Percentiles rank a stretch among this genome's conserved stretches.
Conservation (phyloP, 2,888 invertebrate species). For the Agrenia bidenticulata region DNA sequence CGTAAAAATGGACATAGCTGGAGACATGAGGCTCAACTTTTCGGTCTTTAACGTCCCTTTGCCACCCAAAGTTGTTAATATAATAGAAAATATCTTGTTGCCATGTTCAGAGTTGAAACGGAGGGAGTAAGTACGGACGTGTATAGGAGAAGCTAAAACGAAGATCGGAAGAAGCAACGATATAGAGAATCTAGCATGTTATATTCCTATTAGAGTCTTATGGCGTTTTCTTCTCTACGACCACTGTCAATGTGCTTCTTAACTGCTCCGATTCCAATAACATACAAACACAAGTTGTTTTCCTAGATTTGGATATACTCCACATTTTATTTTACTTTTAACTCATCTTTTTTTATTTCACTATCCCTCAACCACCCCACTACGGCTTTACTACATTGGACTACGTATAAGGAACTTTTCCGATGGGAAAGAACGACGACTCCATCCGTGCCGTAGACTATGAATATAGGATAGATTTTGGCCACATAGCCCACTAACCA, state of each 20-base stretch:
- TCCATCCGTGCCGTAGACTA: neutral
- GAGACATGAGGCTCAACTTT: slow-evolving; percentile 8
- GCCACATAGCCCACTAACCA: neutral
- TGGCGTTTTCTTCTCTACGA: no score
- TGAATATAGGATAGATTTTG: neutral
- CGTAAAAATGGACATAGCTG: slow-evolving; percentile 33
- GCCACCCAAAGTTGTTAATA: neutral
- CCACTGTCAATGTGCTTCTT: slow-evolving; percentile 16
- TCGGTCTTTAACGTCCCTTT: slow-evolving; percentile 2
- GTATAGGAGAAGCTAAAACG: no score
- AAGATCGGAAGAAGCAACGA: no score
- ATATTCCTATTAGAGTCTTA: no score
- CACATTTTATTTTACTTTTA: neutral
- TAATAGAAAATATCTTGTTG: neutral
- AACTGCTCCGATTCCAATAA: slow-evolving; percentile 11
- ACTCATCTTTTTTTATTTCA: neutral
- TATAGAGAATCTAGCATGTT: no score
- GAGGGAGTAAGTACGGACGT: no score
- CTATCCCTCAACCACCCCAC: no score
- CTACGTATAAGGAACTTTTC: no score
- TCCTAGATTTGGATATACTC: neutral
- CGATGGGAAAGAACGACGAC: no score
- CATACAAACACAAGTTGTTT: slow-evolving; percentile 7
- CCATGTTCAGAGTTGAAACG: no score
- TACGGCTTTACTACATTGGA: no score